Conservation (phyloP, 30 jellyfish, hydroid and myxozoan genomes). For the Aurelia coerulea region DNA sequence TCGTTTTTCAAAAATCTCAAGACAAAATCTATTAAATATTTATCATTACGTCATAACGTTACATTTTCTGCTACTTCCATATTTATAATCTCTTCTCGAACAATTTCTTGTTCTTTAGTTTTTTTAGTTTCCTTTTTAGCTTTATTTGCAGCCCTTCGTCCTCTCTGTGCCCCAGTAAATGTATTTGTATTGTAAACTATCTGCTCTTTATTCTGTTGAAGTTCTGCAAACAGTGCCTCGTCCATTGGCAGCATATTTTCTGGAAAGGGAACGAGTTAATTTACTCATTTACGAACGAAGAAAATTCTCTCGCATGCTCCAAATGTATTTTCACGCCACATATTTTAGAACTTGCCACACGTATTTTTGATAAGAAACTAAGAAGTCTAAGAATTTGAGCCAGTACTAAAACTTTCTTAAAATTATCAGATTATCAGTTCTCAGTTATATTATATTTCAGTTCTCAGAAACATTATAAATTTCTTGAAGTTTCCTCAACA, state of each 20-base stretch:
- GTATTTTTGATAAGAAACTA: no score
- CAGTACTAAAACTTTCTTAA: no score
- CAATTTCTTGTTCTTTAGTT: slow-evolving; percentile 8
- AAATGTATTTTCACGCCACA: background rate
- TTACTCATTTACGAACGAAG: no score
- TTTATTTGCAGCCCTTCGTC: background rate
- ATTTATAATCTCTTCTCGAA: slow-evolving; percentile 23
- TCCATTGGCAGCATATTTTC: slow-evolving; percentile 71
- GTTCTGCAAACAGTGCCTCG: slow-evolving; percentile 52
- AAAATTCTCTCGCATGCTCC: background rate
- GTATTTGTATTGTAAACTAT: background rate
- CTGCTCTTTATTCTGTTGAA: background rate
- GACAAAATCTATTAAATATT: no score
- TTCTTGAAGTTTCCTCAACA: no score
- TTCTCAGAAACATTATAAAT: no score
- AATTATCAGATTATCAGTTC: no score
- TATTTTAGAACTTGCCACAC: background rate
- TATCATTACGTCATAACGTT: background rate
- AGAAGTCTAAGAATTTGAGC: no score
- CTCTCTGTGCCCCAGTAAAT: background rate
- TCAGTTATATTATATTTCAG: no score
- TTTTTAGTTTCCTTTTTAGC: no score
- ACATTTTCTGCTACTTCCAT: slow-evolving; percentile 64
- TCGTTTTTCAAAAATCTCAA: no score
- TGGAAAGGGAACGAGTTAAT: background rate